Conservation (phyloP, 2,888 invertebrate genomes). For the Proisotoma minuta region DNA sequence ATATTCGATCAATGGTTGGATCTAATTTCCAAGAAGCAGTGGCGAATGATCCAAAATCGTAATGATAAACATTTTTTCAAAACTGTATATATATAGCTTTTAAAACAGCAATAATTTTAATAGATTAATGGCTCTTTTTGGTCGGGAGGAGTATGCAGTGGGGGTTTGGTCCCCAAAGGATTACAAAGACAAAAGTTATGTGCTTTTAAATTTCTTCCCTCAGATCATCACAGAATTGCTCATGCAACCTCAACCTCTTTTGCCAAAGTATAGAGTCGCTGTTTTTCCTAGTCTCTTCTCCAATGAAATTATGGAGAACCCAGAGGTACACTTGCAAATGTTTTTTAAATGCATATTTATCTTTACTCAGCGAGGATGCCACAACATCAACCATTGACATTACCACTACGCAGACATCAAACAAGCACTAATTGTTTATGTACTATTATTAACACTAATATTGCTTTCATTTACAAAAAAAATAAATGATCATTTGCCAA, state of each 20-base stretch:
- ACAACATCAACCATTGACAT: background rate
- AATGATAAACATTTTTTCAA: constrained; percentile 3
- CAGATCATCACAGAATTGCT: constrained; percentile 43
- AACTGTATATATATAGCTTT: background rate
- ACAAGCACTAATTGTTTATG: too few species aligned
- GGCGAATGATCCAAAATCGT: constrained; percentile 42
- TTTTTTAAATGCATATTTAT: background rate
- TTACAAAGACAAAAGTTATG: constrained; percentile 43
- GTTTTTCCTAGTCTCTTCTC: constrained; percentile 36
- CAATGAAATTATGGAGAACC: constrained; percentile 26
- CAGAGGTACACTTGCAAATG: too few species aligned
- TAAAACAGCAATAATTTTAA: background rate
- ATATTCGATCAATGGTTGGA: constrained; percentile 35
- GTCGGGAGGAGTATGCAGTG: constrained; percentile 30
- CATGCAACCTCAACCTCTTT: constrained; percentile 21
- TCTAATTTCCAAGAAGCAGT: constrained; percentile 36
- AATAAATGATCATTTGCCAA: too few species aligned
- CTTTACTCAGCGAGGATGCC: background rate
- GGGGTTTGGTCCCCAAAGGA: constrained; percentile 45
- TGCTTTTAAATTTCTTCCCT: constrained; percentile 45
- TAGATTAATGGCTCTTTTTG: constrained; percentile 42
- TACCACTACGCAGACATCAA: too few species aligned
- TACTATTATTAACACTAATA: too few species aligned
- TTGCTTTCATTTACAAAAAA: too few species aligned
- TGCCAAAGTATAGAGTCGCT: constrained; percentile 39